phyloP scores from a whole-genome alignment of 92 coral and sea anemone genomes.

The Actinostola sp. region DNA sequence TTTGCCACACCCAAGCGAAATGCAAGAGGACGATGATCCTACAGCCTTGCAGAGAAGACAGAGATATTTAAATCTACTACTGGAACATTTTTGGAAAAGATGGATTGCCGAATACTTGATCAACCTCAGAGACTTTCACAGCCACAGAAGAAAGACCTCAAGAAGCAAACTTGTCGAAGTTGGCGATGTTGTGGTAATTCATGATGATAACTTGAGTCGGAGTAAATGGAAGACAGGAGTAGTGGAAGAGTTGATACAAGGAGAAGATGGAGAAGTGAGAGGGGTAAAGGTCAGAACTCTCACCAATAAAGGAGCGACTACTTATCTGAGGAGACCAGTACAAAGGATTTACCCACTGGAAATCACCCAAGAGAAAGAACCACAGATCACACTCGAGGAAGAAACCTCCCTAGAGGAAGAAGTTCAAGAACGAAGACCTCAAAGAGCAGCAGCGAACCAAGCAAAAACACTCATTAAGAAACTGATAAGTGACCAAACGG shows the following conservation, averaged over 20 bases:
- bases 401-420: not conserved
- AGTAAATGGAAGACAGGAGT: slow-evolving; percentile 44
- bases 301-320: slow-evolving; percentile 38
- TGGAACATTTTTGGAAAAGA: slow-evolving; percentile 64
- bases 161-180: slow-evolving; percentile 20
- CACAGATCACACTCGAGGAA: not conserved
- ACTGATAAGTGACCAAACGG: slow-evolving; percentile 13
- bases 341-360: slow-evolving; percentile 54
- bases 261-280: slow-evolving; percentile 44
- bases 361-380: slow-evolving; percentile 19
- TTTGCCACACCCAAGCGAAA: slow-evolving; percentile 35
- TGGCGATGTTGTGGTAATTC: slow-evolving; percentile 49
- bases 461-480: slow-evolving; percentile 3
- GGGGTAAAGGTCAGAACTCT: slow-evolving; percentile 63
- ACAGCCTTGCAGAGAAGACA: slow-evolving; percentile 35
- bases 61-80: slow-evolving; percentile 31
- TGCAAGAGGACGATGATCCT: slow-evolving; percentile 15
- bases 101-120: slow-evolving; percentile 61
- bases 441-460: slow-evolving; percentile 1
- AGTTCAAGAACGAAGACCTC: slow-evolving; percentile 3
- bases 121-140: slow-evolving; percentile 49
- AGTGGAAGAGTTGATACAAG: slow-evolving; percentile 38
- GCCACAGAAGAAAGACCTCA: slow-evolving; percentile 4
- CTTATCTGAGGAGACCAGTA: slow-evolving; percentile 57
- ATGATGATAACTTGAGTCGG: slow-evolving; percentile 47